These are phyloP conservation scores for Drosophila hamatofila DNA, from an alignment of 2,888 invertebrate genomes.

Conservation along the genomic window DNA sequence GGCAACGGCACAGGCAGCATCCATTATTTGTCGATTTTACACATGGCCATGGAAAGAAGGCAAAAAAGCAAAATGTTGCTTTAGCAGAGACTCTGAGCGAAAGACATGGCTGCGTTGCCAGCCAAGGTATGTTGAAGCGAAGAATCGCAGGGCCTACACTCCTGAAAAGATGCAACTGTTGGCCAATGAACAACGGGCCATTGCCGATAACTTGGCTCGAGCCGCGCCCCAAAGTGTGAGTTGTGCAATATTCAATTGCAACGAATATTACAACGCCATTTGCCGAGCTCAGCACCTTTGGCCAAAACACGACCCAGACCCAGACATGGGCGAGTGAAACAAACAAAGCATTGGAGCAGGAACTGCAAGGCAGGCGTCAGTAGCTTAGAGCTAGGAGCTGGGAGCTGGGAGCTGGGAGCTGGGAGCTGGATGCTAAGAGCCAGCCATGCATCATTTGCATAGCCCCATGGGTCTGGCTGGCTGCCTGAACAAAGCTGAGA, in stretches of 20 bases:
- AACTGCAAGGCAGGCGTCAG: constrained; percentile 1
- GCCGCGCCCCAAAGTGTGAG: constrained; percentile 38
- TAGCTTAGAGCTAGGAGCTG: background rate
- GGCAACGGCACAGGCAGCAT: constrained; percentile 54
- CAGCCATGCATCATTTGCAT: constrained; percentile 64
- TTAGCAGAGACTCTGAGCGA: constrained; percentile 7
- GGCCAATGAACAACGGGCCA: constrained; percentile 66
- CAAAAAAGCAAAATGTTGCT: constrained; percentile 25
- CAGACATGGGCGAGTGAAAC: constrained; percentile 50
- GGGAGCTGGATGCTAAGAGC: constrained; percentile 29
- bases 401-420: constrained; percentile 7
- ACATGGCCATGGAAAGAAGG: constrained; percentile 52
- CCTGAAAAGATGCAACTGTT: constrained; percentile 56
- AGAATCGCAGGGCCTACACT: constrained; percentile 38
- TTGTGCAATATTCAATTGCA: constrained; percentile 59
- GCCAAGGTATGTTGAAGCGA: constrained; percentile 20
- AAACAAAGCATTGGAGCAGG: constrained; percentile 32
- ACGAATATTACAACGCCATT: constrained; percentile 70
- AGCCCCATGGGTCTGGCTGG: constrained; percentile 44
- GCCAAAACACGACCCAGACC: constrained; percentile 56
- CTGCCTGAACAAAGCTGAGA: constrained; percentile 33
- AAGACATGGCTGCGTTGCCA: background rate
- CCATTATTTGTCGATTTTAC: constrained; percentile 79
- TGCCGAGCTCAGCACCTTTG: constrained; percentile 71
- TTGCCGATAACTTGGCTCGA: constrained; percentile 43